Evolutionary conservation across 1,140 invertebrate genomes (phyloP).

Genomic region (Stegodyphus dumicola): DNA sequence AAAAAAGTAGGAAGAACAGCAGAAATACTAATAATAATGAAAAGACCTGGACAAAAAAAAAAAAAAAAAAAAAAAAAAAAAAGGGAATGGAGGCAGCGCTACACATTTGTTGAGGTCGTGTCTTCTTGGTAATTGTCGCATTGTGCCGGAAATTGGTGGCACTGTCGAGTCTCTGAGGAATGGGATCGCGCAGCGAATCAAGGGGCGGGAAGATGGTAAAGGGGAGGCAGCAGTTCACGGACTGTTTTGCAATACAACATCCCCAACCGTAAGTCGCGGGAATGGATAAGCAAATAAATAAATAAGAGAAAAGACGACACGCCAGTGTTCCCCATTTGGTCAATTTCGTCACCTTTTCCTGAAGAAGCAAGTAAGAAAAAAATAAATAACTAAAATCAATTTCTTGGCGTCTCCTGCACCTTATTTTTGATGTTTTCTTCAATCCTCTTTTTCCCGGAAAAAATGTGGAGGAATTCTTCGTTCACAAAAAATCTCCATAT

Average conservation of each 20-base stretch:
- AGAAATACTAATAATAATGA: conserved; percentile 61
- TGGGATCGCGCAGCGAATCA: background rate
- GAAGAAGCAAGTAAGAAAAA: background rate
- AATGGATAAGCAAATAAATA: conserved; percentile 42
- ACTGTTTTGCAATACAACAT: conserved; percentile 57
- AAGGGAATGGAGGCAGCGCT: background rate
- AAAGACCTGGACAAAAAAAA: conserved; percentile 7
- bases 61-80: conserved; percentile 16
- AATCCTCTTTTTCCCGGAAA: background rate
- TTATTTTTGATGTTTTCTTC: conserved; percentile 14
- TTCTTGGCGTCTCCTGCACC: conserved; percentile 22
- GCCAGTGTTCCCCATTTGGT: conserved; percentile 39
- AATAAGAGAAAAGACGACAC: conserved; percentile 14
- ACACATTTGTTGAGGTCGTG: conserved; percentile 56
- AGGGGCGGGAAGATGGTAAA: too few relatives aligned
- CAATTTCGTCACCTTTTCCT: conserved; percentile 51
- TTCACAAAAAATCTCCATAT: conserved; percentile 41
- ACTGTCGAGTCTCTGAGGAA: conserved; percentile 32
- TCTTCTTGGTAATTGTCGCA: conserved; percentile 54
- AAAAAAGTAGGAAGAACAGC: background rate
- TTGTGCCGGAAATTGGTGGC: conserved; percentile 54
- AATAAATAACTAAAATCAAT: conserved; percentile 52
- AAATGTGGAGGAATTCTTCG: background rate
- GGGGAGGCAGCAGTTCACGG: background rate
- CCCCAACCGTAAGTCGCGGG: background rate